Conservation (phyloP, 2,888 invertebrate species). For the Syritta pipiens region DNA sequence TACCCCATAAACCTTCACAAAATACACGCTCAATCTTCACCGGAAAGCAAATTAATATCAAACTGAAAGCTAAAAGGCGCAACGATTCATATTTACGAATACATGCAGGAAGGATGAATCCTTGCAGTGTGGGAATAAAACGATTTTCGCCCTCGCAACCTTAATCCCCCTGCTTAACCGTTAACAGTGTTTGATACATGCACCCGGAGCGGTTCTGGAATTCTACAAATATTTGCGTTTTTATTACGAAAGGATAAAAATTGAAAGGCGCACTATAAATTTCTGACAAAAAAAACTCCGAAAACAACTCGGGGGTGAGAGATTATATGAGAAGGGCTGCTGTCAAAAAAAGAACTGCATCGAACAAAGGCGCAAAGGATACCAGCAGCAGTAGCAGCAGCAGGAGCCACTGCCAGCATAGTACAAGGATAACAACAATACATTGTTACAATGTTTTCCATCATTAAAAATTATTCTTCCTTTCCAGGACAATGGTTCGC, state of each 20-base stretch:
- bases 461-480: constrained; percentile 64
- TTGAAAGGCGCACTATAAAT: constrained; percentile 22
- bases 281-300: background rate
- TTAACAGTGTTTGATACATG: constrained; percentile 44
- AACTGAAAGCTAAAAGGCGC: constrained; percentile 25
- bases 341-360: constrained; percentile 28
- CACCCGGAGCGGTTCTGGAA: background rate
- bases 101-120: background rate
- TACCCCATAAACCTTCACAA: constrained; percentile 2
- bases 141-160: constrained; percentile 17
- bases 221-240: constrained; percentile 50
- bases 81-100: constrained; percentile 24
- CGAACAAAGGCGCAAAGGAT: constrained; percentile 28
- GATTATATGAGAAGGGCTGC: background rate
- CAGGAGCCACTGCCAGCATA: constrained; percentile 8
- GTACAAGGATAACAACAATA: constrained; percentile 41
- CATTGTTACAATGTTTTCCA: constrained; percentile 56
- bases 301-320: background rate
- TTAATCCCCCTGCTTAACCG: constrained; percentile 32
- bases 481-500: constrained; percentile 27
- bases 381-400: constrained; percentile 16
- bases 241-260: constrained; percentile 49
- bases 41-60: constrained; percentile 40
- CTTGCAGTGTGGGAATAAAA: constrained; percentile 10
- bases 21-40: constrained; percentile 16